Evolutionary conservation across 2,113 vertebrate genomes (phyloP), one percentile per base, ranked within the genome.

Genomic region (Strix aluco): DNA sequence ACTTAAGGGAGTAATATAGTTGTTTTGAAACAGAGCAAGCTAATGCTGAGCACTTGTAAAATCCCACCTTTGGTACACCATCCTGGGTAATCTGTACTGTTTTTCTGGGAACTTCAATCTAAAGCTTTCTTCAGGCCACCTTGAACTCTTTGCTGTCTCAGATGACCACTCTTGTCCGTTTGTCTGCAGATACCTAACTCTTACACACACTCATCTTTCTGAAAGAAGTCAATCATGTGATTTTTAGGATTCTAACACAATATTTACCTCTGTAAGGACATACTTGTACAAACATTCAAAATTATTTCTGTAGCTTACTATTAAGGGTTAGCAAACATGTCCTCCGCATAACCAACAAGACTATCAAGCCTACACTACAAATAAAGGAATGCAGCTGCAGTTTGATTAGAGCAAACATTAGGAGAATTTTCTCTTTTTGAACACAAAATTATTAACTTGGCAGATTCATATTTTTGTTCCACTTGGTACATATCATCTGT

Each of bases 191-290:
- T 15, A 49, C 29, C 25, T 20, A 34, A 47, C 40, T 55, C 25
- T 22, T 18, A 19, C 0, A 0, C 12, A 5, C 5, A 10, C 26
- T 54, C 9, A 14, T 38, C 38, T 44, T 51, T 63, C n/a, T 52
- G 46, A 72, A 49, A 49, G 15, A 69, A 54, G 6, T 18, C 40
- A 27, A 26, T n/a, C 49, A 3, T 5, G 10, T 17, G 4, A 13
- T 22, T 54, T 72, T 17, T 27, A 49, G 55, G 49, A 14, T 78
- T 90, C 20, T 67, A 61, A 54, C 18, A 17, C 3, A 73, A 11
- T 7, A 26, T 72, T 77, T 80, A 71, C 10, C 22, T 71, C 29
- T 62, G 26, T 29, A 57, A 91, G 55, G 13, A 54, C 7, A 15
- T 14, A 11, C 30, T 69, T 67, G 75, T 57, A 40, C 54, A 49